phyloP scores from a whole-genome alignment of 2,113 vertebrate genomes.

The Spea bombifrons region DNA sequence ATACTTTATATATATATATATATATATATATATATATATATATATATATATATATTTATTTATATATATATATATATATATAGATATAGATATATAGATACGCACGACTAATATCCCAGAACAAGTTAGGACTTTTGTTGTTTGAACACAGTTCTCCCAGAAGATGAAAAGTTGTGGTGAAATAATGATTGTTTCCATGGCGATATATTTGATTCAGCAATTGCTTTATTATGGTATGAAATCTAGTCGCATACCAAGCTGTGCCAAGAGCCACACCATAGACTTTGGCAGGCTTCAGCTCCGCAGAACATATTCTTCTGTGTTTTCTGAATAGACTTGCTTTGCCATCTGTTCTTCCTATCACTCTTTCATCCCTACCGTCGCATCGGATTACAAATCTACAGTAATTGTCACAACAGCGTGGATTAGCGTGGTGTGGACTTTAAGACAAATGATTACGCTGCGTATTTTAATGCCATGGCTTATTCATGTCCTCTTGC shows the following conservation, averaged over 20 bases:
- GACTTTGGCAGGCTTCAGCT: constrained; percentile 32
- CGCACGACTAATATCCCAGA: constrained; percentile 3
- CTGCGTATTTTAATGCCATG: background rate
- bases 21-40: too few relatives aligned
- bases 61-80: too few relatives aligned
- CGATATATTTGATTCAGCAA: constrained; percentile 33
- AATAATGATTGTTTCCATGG: constrained; percentile 37
- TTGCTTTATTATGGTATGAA: constrained; percentile 44
- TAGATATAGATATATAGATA: background rate
- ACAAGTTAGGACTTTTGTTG: background rate
- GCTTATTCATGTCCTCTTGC: constrained; percentile 1
- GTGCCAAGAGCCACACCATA: constrained; percentile 45
- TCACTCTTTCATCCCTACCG: constrained; percentile 26
- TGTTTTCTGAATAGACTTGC: constrained; percentile 41
- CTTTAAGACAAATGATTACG: constrained; percentile 5
- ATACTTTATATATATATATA: too few relatives aligned
- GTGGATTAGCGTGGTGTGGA: constrained; percentile 15
- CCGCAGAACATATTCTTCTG: constrained; percentile 44
- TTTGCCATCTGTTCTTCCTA: constrained; percentile 43
- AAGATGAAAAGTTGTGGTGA: constrained; percentile 28
- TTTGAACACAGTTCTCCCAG: background rate
- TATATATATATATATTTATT: too few relatives aligned
- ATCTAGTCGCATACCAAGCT: constrained; percentile 31
- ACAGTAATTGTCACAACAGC: constrained; percentile 22
- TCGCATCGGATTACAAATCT: constrained; percentile 28